phyloP scores from a whole-genome alignment of 23 tunicate genomes.

The Diplosoma virens region DNA sequence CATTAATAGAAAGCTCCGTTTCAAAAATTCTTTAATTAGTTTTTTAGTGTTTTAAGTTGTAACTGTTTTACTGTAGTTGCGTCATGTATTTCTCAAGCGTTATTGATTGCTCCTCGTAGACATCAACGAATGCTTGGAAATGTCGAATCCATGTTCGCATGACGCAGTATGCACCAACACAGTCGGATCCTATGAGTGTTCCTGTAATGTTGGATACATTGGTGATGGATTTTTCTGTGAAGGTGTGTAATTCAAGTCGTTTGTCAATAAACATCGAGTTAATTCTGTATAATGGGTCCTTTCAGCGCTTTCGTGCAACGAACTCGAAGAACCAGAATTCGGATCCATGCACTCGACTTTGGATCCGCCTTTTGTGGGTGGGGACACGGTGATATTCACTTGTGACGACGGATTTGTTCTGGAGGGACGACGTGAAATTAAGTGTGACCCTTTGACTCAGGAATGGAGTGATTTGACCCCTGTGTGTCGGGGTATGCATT shows the following conservation, averaged over 20 bases:
- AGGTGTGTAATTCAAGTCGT: not conserved
- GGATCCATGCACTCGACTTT: conserved; percentile 11
- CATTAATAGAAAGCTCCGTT: too few species aligned
- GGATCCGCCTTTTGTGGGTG: not conserved
- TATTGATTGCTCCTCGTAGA: too few species aligned
- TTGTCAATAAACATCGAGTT: not conserved
- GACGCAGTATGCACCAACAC: conserved; percentile 20
- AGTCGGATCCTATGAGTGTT: conserved; percentile 20
- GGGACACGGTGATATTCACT: conserved; percentile 17
- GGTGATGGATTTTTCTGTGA: conserved; percentile 22
- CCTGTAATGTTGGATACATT: conserved; percentile 13
- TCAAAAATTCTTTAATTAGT: too few species aligned
- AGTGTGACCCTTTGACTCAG: conserved; percentile 11
- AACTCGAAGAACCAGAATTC: not conserved
- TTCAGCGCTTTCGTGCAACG: conserved; percentile 15
- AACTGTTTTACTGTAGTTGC: too few species aligned
- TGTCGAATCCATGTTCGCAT: not conserved
- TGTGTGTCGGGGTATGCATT: not conserved
- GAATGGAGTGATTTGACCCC: not conserved
- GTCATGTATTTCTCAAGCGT: too few species aligned
- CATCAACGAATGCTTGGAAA: conserved; percentile 20
- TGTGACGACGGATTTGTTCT: conserved; percentile 29
- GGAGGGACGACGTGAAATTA: not conserved
- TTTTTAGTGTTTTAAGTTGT: too few species aligned
- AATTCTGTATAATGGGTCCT: not conserved